Base-by-base conservation (phyloP, 2,888 invertebrate genomes). In the Tholera decimalis region DNA sequence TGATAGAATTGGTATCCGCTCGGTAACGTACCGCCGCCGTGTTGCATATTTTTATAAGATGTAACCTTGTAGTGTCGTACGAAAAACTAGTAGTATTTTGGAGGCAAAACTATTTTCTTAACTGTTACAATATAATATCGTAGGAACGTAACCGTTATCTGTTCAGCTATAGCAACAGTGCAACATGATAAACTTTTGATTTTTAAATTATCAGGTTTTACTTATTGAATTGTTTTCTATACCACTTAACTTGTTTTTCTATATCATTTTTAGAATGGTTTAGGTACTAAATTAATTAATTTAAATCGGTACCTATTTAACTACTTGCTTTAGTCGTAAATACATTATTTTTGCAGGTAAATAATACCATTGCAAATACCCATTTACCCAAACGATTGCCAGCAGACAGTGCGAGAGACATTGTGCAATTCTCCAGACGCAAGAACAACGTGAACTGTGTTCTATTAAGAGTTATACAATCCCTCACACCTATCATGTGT, bases 1-100 rank as follows among this genome's bases (percentile, higher is more conserved):
- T 95, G 95, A 95, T 96, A 95, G 95, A 95, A 95, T 95, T 93
- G 94, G 94, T 94, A 95, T 95, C 95, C 94, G 95, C 92, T 94
- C 89, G 87, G 95, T 92, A 93, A 91, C 93, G 93, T 93, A 91
- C 91, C 91, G 92, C 88, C 89, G 92, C 89, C 89, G 94, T 93
- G 94, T 93, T 95, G 95, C 95, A 95, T 95, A 93, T 93, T 92
- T 92, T 93, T 91, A 89, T 85, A 85, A 83, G 90, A 77, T 76
- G 87, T 92, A 88, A 87, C 92, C 91, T 95, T 93, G 94, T 87
- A 83, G 69, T 51, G 86, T 74, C 28, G 13, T 24, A 41, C n/a
- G 18, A 28, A 55, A 67, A 68, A 65, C 33, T 37, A 24, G 22
- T 15, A 37, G 5, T 24, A 44, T 43, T 2, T 30, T 0, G 5